A percentile compares a stretch with the other conserved stretches of the same genome.
phyloP scores from a whole-genome alignment of 53 echinoderm and acorn worm species.

The Glandiceps talaboti region DNA sequence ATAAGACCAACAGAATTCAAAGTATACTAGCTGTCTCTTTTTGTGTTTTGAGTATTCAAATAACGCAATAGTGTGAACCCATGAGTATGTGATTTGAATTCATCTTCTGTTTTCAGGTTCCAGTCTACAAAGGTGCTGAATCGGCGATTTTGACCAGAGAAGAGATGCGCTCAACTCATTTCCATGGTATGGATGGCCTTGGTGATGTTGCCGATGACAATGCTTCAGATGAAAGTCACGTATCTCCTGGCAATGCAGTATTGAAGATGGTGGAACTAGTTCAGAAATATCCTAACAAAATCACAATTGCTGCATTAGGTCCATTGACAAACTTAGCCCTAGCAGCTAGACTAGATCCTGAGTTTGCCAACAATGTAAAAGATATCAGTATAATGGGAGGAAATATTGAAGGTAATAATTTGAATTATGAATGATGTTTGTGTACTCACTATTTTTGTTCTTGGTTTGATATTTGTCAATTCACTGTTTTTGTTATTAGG shows the following conservation, averaged over 20 bases:
- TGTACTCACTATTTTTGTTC: too few relatives aligned
- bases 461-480: too few relatives aligned
- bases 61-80: too few relatives aligned
- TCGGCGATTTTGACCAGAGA: slow-evolving; percentile 20
- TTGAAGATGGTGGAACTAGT: slow-evolving; percentile 14
- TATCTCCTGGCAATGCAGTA: not conserved
- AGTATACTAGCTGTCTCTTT: too few relatives aligned
- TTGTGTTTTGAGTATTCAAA: too few relatives aligned
- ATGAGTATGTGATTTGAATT: too few relatives aligned
- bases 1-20: too few relatives aligned
- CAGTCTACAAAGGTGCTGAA: slow-evolving; percentile 46
- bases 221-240: not conserved
- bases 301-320: slow-evolving; percentile 65
- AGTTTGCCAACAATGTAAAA: slow-evolving; percentile 53
- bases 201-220: slow-evolving; percentile 37
- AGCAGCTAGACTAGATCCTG: slow-evolving; percentile 60
- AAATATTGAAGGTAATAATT: slow-evolving; percentile 29
- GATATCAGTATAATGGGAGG: slow-evolving; percentile 75
- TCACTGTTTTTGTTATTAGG: too few relatives aligned
- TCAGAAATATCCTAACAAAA: slow-evolving; percentile 42
- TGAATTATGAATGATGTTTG: too few relatives aligned
- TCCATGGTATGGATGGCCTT: slow-evolving; percentile 54
- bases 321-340: slow-evolving; percentile 74
- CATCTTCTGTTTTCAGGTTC: slow-evolving; percentile 28
- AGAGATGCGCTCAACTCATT: not conserved